Base-by-base conservation (phyloP, 2,797 vertebrate genomes). In the Scolopax bukidnonensis region DNA sequence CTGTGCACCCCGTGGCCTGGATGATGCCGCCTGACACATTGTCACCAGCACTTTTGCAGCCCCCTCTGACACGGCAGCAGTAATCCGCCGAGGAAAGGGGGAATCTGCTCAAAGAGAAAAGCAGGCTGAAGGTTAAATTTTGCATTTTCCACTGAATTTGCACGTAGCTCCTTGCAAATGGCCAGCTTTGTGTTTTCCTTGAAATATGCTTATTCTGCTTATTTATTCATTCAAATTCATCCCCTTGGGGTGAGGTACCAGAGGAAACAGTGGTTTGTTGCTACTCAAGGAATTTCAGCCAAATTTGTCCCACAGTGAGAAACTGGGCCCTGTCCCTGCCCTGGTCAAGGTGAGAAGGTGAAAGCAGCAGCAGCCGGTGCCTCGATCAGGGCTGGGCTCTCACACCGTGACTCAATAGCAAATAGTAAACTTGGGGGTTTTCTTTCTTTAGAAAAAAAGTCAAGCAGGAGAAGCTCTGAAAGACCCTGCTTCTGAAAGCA, bases 321-420 rank as follows among this genome's bases (percentile, higher is more conserved):
- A 32, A 40, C 15, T 2, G 0, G 40, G 16, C 8, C 17, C 36
- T 2, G 0, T 1, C 30, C 36, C 43, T 16, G 51, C 8, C 9
- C n/a, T 3, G 28, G 57, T 9, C 60, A 21, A 23, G 6, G 1
- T 0, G 30, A 0, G 3, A 60, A 20, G 73, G 71, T 11, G 12
- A 27, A 1, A 23, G 57, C 28, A 57, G 53, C 38, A 19, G 2
- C 1, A 0, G 3, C 23, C 2, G 0, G 16, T 8, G 28, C 71
- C 51, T 6, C 4, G 47, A 5, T 12, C 9, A 1, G 45, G 50
- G 57, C 67, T 79, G 79, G 32, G 82, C 78, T 38, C 38, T 41
- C 38, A 5, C 19, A 10, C 11, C 2, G 28, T 1, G n/a, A 19
- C 40, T 11, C 9, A 5, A 4, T 2, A 19, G 5, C 25, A 6